A percentile compares a stretch with the other conserved stretches of the same genome.
These are phyloP conservation scores for Petrophora chlorosata DNA, from an alignment of 2,888 invertebrate genomes.

Conservation along the genomic window DNA sequence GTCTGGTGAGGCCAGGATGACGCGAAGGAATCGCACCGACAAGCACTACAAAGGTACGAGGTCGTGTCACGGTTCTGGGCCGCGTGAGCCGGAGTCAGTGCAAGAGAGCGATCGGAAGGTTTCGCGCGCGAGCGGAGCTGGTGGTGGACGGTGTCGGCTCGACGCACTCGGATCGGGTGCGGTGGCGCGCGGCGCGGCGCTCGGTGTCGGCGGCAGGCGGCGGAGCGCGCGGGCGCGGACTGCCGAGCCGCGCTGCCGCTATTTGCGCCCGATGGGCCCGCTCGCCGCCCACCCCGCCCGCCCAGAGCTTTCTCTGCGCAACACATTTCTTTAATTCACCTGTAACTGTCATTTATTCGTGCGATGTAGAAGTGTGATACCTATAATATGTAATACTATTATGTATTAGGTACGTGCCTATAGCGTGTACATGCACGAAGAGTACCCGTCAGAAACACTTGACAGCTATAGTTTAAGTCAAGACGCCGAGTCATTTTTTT, in stretches of 20 bases:
- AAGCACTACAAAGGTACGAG: conserved; percentile 38
- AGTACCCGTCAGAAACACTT: too few species aligned
- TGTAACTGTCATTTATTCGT: conserved; percentile 41
- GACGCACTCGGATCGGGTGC: conserved; percentile 20
- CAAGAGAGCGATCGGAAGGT: conserved; percentile 1
- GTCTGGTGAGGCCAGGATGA: conserved; percentile 49
- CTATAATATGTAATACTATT: background rate
- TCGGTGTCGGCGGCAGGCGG: conserved; percentile 35
- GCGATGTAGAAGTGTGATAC: conserved; percentile 6
- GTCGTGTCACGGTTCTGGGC: conserved; percentile 3
- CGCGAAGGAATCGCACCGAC: conserved; percentile 38
- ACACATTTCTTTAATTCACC: conserved; percentile 64
- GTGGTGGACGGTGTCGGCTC: conserved; percentile 14
- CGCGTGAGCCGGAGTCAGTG: background rate
- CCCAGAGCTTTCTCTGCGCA: conserved; percentile 79
- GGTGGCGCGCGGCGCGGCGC: conserved; percentile 19
- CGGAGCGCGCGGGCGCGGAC: conserved; percentile 58
- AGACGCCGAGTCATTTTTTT: too few species aligned
- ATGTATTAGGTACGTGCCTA: too few species aligned
- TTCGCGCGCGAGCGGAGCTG: conserved; percentile 45
- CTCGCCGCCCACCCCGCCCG: conserved; percentile 68
- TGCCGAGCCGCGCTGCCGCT: conserved; percentile 70
- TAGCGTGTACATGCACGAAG: too few species aligned
- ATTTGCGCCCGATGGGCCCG: conserved; percentile 76
- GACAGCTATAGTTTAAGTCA: too few species aligned